phyloP scores from a whole-genome alignment of 2,797 vertebrate species.

The Melanotaenia parkinsoni region DNA sequence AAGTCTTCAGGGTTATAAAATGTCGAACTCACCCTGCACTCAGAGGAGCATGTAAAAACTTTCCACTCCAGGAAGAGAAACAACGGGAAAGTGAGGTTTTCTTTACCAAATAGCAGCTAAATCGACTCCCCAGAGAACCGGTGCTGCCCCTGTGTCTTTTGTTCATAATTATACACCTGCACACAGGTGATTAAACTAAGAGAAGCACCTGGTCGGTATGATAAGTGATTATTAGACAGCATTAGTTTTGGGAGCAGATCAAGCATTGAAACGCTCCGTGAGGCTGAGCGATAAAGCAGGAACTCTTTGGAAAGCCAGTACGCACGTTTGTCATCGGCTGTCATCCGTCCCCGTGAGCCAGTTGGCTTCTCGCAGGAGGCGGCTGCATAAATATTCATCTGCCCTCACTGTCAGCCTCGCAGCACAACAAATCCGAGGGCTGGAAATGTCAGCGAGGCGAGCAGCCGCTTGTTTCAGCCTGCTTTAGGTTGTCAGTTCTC shows the following conservation, averaged over 20 bases:
- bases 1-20: conserved; percentile 16
- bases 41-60: conserved; percentile 13
- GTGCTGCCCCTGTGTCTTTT: not conserved
- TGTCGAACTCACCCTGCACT: not conserved
- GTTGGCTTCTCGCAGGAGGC: conserved; percentile 40
- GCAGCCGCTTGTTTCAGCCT: not conserved
- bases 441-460: conserved; percentile 56
- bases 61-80: conserved; percentile 22
- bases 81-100: conserved; percentile 37
- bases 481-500: conserved; percentile 22
- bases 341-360: conserved; percentile 34
- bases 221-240: not conserved
- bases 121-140: not conserved
- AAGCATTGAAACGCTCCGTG: no score
- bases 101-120: conserved; percentile 12
- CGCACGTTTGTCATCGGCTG: conserved; percentile 48
- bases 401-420: conserved; percentile 47
- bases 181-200: not conserved
- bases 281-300: not conserved
- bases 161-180: not conserved
- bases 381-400: conserved; percentile 63
- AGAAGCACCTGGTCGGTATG: not conserved
- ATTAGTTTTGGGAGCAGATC: not conserved
- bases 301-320: fast-evolving
- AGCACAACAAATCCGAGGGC: conserved; percentile 53